phyloP scores from a whole-genome alignment of 1,140 invertebrate species.

The Lordiphosa stackelbergi region DNA sequence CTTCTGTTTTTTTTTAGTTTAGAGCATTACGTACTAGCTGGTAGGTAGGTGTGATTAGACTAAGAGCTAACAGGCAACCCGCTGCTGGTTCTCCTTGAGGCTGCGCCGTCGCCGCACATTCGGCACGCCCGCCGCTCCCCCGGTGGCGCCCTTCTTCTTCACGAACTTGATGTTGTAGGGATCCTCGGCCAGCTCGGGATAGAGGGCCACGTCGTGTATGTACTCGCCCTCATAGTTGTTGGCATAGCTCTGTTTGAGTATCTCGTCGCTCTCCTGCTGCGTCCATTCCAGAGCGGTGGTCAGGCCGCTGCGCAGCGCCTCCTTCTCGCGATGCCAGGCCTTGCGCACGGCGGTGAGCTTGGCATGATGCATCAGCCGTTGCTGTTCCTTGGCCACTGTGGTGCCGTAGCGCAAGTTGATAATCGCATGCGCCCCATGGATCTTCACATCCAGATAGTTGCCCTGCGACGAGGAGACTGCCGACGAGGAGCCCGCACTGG shows the following conservation, averaged over 20 bases:
- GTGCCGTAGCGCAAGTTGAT: slow-evolving; percentile 93
- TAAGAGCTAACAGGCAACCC: slow-evolving; percentile 54
- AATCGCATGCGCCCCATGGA: slow-evolving; percentile 88
- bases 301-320: slow-evolving; percentile 87
- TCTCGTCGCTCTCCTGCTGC: slow-evolving; percentile 90
- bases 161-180: slow-evolving; percentile 95
- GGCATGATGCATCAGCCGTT: slow-evolving; percentile 91
- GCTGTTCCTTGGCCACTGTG: slow-evolving; percentile 90
- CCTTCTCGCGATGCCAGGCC: slow-evolving; percentile 94
- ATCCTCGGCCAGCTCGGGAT: slow-evolving; percentile 95
- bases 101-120: slow-evolving; percentile 48
- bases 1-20: slow-evolving; percentile 3
- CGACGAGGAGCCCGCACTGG: not conserved
- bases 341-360: slow-evolving; percentile 90
- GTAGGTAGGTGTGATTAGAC: slow-evolving; percentile 15
- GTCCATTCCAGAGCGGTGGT: slow-evolving; percentile 86
- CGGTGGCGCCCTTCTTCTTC: slow-evolving; percentile 83
- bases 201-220: slow-evolving; percentile 91
- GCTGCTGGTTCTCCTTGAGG: slow-evolving; percentile 11
- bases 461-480: slow-evolving; percentile 18
- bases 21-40: slow-evolving; percentile 11
- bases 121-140: slow-evolving; percentile 64
- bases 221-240: slow-evolving; percentile 93
- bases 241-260: slow-evolving; percentile 88
- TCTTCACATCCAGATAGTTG: slow-evolving; percentile 89